A percentile compares a stretch with the other conserved stretches of the same genome.
Evolutionary conservation across 2,888 invertebrate species (phyloP).

Genomic region (Erebia palarica): DNA sequence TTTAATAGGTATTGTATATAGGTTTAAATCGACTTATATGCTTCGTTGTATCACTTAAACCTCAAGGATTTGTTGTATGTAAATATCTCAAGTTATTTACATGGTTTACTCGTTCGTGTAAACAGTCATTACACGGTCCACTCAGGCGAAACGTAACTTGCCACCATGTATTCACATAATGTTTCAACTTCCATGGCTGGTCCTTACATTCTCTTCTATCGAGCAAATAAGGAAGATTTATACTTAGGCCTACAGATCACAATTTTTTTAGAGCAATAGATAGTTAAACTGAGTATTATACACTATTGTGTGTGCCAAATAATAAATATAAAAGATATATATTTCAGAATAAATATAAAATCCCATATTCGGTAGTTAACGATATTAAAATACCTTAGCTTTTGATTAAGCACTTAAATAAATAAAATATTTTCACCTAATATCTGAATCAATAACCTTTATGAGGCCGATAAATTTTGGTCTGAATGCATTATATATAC

Average conservation of each 20-base stretch:
- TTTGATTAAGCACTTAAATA: not conserved
- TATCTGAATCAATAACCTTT: conserved; percentile 10
- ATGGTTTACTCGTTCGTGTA: conserved; percentile 41
- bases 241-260: too few species aligned
- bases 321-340: too few species aligned
- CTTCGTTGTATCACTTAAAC: not conserved
- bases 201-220: too few species aligned
- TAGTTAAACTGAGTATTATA: too few species aligned
- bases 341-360: not conserved
- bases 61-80: not conserved
- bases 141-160: conserved; percentile 44
- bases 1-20: too few species aligned
- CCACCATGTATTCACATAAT: not conserved
- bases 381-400: conserved; percentile 1
- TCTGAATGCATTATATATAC: conserved; percentile 5
- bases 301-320: too few species aligned
- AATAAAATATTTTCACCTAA: conserved; percentile 10
- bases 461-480: conserved; percentile 5
- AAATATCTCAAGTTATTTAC: conserved; percentile 7
- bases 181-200: too few species aligned
- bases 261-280: too few species aligned
- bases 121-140: conserved; percentile 54
- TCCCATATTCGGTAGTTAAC: not conserved
- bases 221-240: too few species aligned
- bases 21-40: not conserved